Evolutionary conservation across 2,888 invertebrate genomes (phyloP).

Genomic region (Idaea dimidiata): DNA sequence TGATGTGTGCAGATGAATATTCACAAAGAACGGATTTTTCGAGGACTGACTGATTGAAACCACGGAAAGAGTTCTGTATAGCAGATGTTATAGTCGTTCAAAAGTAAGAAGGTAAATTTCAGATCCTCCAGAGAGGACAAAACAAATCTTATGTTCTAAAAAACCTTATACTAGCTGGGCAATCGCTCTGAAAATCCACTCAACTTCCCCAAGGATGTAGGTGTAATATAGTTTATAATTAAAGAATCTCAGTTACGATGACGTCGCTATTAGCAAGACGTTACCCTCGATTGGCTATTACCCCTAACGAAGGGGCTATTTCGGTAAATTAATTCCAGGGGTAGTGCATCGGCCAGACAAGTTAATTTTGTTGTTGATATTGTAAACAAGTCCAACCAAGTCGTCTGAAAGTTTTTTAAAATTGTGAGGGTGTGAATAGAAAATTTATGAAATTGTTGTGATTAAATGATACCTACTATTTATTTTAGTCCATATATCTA

Average conservation of each 20-base stretch:
- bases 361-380: not conserved
- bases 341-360: not conserved
- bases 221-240: not conserved
- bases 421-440: no score
- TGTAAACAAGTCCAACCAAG: not conserved
- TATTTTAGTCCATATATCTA: no score
- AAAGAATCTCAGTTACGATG: not conserved
- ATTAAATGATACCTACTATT: no score
- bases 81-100: no score
- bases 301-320: not conserved
- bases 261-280: not conserved
- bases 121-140: no score
- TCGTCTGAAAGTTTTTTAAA: not conserved
- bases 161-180: not conserved
- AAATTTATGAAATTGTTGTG: no score
- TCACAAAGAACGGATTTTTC: no score
- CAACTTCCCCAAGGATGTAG: not conserved
- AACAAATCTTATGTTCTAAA: no score
- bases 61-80: no score
- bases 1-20: no score
- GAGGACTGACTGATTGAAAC: no score
- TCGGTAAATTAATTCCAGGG: not conserved
- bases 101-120: no score
- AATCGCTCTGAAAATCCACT: not conserved
- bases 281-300: not conserved